Evolutionary conservation across 2,113 vertebrate species (phyloP).

Genomic region (Rhipidura dahli): DNA sequence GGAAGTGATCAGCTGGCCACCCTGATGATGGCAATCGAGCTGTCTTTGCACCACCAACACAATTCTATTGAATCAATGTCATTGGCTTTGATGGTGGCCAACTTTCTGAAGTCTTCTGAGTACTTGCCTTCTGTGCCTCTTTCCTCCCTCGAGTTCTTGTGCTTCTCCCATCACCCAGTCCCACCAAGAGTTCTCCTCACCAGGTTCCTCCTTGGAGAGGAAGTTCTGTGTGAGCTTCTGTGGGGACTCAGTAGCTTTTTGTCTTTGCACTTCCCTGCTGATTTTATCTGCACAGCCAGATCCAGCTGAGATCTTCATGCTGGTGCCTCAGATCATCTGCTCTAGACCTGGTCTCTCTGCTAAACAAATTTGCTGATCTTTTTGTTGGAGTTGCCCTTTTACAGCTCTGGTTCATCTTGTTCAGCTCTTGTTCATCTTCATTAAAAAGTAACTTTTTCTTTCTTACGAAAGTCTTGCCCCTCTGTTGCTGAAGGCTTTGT

Average conservation of each 20-base stretch:
- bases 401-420: not conserved
- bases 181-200: not conserved
- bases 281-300: not conserved
- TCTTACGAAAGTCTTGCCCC: not conserved
- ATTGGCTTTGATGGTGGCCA: not conserved
- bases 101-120: not conserved
- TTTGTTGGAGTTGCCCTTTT: not conserved
- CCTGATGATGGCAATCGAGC: not conserved
- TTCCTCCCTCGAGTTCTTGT: not conserved
- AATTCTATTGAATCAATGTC: rapidly evolving
- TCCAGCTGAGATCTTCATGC: not conserved
- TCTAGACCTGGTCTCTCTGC: not conserved
- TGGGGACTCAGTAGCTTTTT: not conserved
- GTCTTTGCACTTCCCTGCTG: not conserved
- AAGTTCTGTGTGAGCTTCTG: not conserved
- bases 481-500: not conserved
- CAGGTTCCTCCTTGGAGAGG: not conserved
- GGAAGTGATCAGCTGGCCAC: not conserved
- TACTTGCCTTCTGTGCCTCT: not conserved
- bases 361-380: not conserved
- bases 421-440: not conserved
- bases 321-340: not conserved
- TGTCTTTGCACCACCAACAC: not conserved
- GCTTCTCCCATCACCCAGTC: not conserved
- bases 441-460: not conserved